Evolutionary conservation across 2,113 vertebrate species (phyloP).

Genomic region (Actinemys pallida): DNA sequence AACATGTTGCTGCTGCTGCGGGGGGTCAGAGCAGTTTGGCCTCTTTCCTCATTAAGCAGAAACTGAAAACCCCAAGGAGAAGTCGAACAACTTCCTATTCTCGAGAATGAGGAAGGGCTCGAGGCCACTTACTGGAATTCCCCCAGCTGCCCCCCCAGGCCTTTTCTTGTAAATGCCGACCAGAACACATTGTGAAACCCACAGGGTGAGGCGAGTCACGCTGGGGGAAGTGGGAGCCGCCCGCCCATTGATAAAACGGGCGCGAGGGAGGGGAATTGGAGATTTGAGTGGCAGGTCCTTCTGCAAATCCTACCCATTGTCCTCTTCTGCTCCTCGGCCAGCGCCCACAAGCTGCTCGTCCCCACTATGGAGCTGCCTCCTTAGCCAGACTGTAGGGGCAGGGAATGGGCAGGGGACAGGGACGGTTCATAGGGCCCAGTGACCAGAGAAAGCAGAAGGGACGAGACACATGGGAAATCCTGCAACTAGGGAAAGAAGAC

Average conservation of each 20-base stretch:
- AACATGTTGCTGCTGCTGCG: not conserved
- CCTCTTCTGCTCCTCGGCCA: accelerated
- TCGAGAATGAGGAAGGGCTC: conserved; percentile 64
- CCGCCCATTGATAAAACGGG: not conserved
- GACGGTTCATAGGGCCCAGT: accelerated
- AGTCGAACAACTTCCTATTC: conserved; percentile 67
- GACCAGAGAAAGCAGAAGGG: accelerated
- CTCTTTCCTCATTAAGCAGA: not conserved
- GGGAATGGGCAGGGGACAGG: accelerated
- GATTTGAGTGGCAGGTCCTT: not conserved
- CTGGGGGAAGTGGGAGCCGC: conserved; percentile 5
- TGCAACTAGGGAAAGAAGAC: not conserved
- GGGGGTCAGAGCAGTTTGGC: not conserved
- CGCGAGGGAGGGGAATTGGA: accelerated
- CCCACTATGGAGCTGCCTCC: accelerated
- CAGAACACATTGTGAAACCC: conserved; percentile 55
- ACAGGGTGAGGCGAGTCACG: accelerated
- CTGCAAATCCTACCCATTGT: not conserved
- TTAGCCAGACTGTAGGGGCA: not conserved
- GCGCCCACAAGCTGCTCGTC: accelerated
- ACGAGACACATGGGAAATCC: not conserved
- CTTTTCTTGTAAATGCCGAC: conserved; percentile 72
- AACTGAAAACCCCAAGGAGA: conserved; percentile 61
- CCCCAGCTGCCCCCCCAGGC: not conserved
- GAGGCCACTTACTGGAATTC: conserved; percentile 64